phyloP scores from a whole-genome alignment of 2,797 vertebrate species.

The Pelodytes ibericus region DNA sequence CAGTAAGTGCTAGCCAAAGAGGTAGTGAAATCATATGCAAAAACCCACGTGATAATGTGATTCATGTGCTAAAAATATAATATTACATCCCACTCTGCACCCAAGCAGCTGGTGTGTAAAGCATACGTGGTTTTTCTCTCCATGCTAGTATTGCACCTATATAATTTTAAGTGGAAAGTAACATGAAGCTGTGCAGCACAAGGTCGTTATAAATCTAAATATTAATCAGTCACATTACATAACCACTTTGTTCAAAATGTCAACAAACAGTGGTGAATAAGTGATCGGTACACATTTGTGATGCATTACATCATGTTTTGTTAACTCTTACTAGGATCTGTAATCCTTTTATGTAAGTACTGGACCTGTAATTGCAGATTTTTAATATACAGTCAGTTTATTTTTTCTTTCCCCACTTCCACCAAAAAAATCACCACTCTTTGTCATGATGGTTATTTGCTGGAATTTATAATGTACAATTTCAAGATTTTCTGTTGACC shows the following conservation, averaged over 20 bases:
- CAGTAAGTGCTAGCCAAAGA: constrained; percentile 19
- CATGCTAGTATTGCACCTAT: not conserved
- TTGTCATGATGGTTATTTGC: no score
- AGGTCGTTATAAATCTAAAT: no score
- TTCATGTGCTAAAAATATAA: constrained; percentile 28
- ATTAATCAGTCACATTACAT: not conserved
- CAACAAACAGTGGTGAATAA: not conserved
- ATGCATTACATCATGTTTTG: not conserved
- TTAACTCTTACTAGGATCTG: not conserved
- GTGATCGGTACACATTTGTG: not conserved
- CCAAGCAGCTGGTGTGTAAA: constrained; percentile 13
- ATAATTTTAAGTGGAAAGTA: not conserved
- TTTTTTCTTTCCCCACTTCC: no score
- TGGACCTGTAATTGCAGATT: no score
- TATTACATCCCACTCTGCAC: not conserved
- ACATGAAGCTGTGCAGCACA: not conserved
- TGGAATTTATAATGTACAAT: no score
- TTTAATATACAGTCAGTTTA: no score
- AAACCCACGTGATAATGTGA: constrained; percentile 26
- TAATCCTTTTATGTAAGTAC: no score
- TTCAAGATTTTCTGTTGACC: no score
- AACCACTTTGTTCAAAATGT: not conserved
- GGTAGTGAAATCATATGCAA: constrained; percentile 11
- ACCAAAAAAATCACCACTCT: no score
- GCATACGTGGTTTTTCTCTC: constrained; percentile 12